A percentile compares a stretch with the other conserved stretches of the same genome.
These are phyloP conservation scores for Pseudomyrmex dendroicus DNA, from an alignment of 1,140 invertebrate genomes.

Conservation along the genomic window DNA sequence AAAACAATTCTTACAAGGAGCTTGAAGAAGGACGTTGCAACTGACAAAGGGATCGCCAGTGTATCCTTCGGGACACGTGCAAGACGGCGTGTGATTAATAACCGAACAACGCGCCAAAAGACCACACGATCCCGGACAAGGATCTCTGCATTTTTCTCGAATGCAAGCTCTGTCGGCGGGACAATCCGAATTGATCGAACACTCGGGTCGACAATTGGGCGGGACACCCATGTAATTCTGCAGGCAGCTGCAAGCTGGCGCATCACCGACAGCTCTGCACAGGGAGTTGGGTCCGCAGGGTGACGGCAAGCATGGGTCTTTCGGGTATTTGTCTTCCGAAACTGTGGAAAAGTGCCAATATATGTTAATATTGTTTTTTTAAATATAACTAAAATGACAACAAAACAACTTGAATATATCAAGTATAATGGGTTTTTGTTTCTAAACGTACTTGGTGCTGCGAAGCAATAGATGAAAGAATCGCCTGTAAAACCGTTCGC, in stretches of 20 bases:
- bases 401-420: not conserved
- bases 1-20: conserved; percentile 38
- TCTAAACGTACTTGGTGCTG: conserved; percentile 80
- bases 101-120: conserved; percentile 85
- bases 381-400: not conserved
- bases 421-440: not conserved
- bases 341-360: conserved; percentile 27
- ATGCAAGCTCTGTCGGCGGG: conserved; percentile 85
- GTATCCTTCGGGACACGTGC: conserved; percentile 87
- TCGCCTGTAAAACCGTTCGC: conserved; percentile 87
- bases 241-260: conserved; percentile 85
- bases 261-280: conserved; percentile 83
- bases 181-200: conserved; percentile 86
- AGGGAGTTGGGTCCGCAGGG: conserved; percentile 86
- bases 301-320: conserved; percentile 84
- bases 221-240: conserved; percentile 86
- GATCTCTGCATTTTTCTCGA: conserved; percentile 85
- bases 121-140: conserved; percentile 86
- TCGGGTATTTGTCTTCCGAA: conserved; percentile 68
- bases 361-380: not conserved
- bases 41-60: conserved; percentile 83
- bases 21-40: conserved; percentile 70
- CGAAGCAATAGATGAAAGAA: conserved; percentile 88
- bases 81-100: conserved; percentile 86
- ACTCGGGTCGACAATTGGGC: conserved; percentile 86